Evolutionary conservation across 2,113 vertebrate genomes (phyloP), one percentile per base, ranked within the genome.

Genomic region (Orycteropus afer): DNA sequence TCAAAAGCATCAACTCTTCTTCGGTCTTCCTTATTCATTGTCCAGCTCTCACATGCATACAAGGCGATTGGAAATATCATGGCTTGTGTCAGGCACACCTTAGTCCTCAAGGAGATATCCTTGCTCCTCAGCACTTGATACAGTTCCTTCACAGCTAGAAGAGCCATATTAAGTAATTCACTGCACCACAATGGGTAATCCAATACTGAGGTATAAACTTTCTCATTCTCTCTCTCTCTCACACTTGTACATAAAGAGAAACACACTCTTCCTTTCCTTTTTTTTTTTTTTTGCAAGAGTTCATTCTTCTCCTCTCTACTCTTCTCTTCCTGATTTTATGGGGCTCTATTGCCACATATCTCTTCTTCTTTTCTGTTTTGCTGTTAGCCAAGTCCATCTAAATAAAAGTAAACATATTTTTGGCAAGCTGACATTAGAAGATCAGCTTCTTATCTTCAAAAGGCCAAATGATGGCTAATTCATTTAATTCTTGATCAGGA

Each of bases 341-440:
- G 22, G 14, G 32, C 37, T 88, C 7, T 57, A 23, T 82, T 53
- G 76, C 51, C 12, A 76, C 22, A 53, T 32, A 18, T 15, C 71
- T 78, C 51, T 10, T 73, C 29, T 51, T 4, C 23, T 83, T 93
- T 89, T 27, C 37, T 77, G 5, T 76, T 49, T 32, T 84, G 29
- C 32, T 95, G 3, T 4, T 22, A 86, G 34, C 2, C 71, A 69
- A 18, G 23, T 82, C 63, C n/a, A 84, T 84, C 29, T 90, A 87
- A 79, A 69, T 89, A 80, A 95, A 96, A 91, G 6, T 22, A 63
- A 95, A 86, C 17, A 29, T 27, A 17, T 74, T 76, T 55, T 86
- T 57, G 67, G 18, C 20, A 93, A 85, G 83, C 23, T 53, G 49
- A 55, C 22, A 87, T 71, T 78, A 71, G 63, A 73, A 89, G 15